Conservation (phyloP, 2,113 vertebrate genomes). For the Arvicanthis niloticus region DNA sequence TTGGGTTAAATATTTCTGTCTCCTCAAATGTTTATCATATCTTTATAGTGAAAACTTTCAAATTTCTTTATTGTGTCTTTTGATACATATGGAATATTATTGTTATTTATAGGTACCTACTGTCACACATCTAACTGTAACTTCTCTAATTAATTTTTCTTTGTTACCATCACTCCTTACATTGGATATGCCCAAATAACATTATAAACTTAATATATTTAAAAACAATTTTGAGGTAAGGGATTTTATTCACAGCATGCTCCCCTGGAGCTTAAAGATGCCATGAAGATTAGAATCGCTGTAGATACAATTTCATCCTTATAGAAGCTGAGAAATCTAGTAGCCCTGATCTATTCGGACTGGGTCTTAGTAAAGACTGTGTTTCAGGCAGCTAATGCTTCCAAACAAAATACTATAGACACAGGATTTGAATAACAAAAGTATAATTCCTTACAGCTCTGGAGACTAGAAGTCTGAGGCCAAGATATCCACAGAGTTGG, state of each 20-base stretch:
- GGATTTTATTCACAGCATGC: background rate
- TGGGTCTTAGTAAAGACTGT: background rate
- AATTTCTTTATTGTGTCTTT: background rate
- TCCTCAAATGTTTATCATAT: background rate
- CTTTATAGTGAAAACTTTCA: background rate
- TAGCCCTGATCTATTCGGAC: background rate
- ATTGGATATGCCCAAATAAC: background rate
- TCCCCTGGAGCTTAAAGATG: background rate
- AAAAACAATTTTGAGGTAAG: slow-evolving; percentile 17
- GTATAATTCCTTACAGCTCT: background rate
- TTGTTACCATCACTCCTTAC: background rate
- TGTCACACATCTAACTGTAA: background rate
- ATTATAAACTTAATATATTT: slow-evolving; percentile 10
- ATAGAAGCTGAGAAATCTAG: background rate
- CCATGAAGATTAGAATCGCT: slow-evolving; percentile 13
- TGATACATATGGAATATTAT: background rate
- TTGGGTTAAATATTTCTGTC: background rate
- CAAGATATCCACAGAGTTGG: background rate
- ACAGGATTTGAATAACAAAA: background rate
- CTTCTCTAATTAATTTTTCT: background rate
- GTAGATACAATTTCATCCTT: background rate
- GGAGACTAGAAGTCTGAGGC: background rate
- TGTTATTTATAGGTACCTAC: background rate
- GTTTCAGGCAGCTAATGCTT: background rate
- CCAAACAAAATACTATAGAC: background rate